Evolutionary conservation across 2,888 invertebrate species (phyloP), one percentile per base, ranked within the genome.

Genomic region (Apantesis nais): DNA sequence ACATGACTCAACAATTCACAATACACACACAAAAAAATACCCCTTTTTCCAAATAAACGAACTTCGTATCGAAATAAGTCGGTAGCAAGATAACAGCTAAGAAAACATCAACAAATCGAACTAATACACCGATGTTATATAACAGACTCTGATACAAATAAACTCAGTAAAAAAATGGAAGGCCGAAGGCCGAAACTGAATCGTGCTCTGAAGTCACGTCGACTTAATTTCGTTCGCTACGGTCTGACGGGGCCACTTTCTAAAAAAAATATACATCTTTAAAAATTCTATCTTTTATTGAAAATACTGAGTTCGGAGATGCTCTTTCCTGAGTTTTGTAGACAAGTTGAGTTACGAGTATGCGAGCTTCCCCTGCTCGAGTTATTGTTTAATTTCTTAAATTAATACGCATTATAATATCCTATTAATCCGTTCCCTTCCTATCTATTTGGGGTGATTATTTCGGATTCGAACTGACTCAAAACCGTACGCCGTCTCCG

Each of bases 171-270:
- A 80, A 84, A 84, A 84, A 82, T 82, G 80, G 80, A n/a, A 52
- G 48, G 48, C 48, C 48, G 81, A 79, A 73, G 66, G 75, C 70
- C 75, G 74, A 65, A 84, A 84, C 77, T 75, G 74, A 77, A 84
- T 89, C 90, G 90, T 90, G 90, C 76, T 76, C 73, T 67, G 68
- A 68, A 87, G 88, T 91, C 91, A 91, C 91, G 91, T 90, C 80
- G 70, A 72, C 76, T 78, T 89, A 89, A 90, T 88, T 88, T 81
- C 78, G 84, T 89, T 88, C 80, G 88, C 83, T 82, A 86, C 90
- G 88, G 88, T 85, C 85, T 82, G 82, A 73, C 79, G 79, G 78
- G 68, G 75, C 72, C 79, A 85, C 88, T 89, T 89, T 89, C 88
- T 87, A 88, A 85, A 87, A 85, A 83, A 83, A 78, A 52, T 48